A percentile compares a stretch with the other conserved stretches of the same genome.
These are phyloP conservation scores for Scrobipalpa costella DNA, from an alignment of 2,888 invertebrate genomes.

Conservation along the genomic window DNA sequence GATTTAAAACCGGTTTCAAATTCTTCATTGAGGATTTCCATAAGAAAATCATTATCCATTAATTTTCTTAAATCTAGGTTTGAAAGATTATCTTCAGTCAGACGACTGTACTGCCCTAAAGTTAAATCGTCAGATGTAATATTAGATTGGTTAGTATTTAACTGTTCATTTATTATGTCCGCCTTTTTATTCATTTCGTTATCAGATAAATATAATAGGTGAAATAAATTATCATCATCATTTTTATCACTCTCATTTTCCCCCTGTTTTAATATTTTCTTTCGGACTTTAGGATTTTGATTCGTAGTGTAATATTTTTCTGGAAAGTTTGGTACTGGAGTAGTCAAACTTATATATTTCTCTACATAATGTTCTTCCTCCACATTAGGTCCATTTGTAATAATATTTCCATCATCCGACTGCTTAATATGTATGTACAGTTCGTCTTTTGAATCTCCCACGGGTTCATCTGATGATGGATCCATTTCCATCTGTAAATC, in stretches of 20 bases:
- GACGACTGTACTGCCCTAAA: not conserved
- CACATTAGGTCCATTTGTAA: too few species aligned
- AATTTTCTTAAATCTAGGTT: not conserved
- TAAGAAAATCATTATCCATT: not conserved
- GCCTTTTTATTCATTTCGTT: not conserved
- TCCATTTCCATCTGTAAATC: not conserved
- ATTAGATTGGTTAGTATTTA: too few species aligned
- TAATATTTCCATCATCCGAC: too few species aligned
- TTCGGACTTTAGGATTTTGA: too few species aligned
- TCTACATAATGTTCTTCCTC: too few species aligned
- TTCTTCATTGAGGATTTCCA: not conserved
- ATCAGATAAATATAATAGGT: not conserved
- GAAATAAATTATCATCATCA: not conserved
- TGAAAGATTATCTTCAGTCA: not conserved
- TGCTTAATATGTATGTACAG: too few species aligned
- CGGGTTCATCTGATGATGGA: not conserved
- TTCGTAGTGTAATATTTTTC: too few species aligned
- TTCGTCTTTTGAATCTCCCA: not conserved
- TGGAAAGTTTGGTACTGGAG: too few species aligned
- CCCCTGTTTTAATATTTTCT: too few species aligned
- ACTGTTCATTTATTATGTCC: not conserved
- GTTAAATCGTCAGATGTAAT: not conserved
- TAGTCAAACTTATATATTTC: too few species aligned
- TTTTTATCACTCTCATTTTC: not conserved
- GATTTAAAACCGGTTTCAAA: not conserved